phyloP scores from a whole-genome alignment of 2,888 invertebrate genomes.

The Capitulum mitella region DNA sequence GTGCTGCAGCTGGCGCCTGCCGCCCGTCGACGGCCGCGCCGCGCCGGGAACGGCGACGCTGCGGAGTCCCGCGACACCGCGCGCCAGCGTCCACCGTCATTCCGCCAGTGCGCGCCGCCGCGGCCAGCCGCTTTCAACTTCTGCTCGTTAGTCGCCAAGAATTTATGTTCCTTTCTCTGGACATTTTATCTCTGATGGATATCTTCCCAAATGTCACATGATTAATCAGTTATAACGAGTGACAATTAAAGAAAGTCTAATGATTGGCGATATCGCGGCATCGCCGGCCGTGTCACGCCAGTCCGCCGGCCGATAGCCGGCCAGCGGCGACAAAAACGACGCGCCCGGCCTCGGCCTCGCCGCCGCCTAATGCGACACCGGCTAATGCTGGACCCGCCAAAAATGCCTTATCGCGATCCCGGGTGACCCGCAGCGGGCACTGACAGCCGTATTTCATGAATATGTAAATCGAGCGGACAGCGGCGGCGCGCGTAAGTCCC shows the following conservation, averaged over 20 bases:
- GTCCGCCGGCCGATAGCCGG: no score
- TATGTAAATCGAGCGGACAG: not conserved
- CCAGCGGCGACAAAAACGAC: no score
- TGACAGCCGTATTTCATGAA: not conserved
- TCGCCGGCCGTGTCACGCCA: no score
- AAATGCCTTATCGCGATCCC: not conserved
- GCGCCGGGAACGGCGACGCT: not conserved
- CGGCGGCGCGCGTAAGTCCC: no score
- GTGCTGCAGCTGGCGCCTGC: no score
- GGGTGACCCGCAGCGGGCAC: not conserved
- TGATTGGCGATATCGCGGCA: not conserved
- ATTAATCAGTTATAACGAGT: constrained; percentile 24
- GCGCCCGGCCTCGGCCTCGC: not conserved
- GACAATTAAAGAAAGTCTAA: constrained; percentile 11
- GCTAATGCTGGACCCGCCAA: constrained; percentile 4
- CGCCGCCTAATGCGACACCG: not conserved
- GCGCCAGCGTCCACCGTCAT: not conserved
- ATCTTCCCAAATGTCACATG: constrained; percentile 3
- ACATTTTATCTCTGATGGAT: constrained; percentile 13
- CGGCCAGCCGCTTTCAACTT: not conserved
- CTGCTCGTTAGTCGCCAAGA: not conserved
- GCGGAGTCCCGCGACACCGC: not conserved
- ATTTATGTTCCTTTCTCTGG: constrained; percentile 19
- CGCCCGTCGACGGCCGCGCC: no score
- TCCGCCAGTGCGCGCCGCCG: not conserved